Percentiles rank a stretch among this genome's conserved stretches.
These are phyloP conservation scores for Oryctolagus cuniculus DNA, from an alignment of 2,113 vertebrate genomes.

Conservation along the genomic window mOryCun1.1 NC_091437.1:12235001-12235500, in stretches of 20 bases:
- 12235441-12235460: too few relatives aligned
- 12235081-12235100: background rate
- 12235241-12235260: background rate
- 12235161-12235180: background rate
- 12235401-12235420: too few relatives aligned
- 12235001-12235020: background rate
- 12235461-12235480: too few relatives aligned
- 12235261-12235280: background rate
- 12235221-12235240: background rate
- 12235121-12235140: too few relatives aligned
- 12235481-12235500: too few relatives aligned
- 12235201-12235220: background rate
- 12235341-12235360: background rate
- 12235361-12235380: background rate
- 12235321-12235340: background rate
- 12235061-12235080: background rate
- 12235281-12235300: background rate
- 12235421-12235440: background rate
- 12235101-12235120: background rate
- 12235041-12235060: background rate
- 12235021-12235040: background rate
- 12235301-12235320: background rate
- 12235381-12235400: background rate
- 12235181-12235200: background rate
- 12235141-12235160: too few relatives aligned